Conservation (phyloP, 2,888 invertebrate species). For the Hydriomena furcata region DNA sequence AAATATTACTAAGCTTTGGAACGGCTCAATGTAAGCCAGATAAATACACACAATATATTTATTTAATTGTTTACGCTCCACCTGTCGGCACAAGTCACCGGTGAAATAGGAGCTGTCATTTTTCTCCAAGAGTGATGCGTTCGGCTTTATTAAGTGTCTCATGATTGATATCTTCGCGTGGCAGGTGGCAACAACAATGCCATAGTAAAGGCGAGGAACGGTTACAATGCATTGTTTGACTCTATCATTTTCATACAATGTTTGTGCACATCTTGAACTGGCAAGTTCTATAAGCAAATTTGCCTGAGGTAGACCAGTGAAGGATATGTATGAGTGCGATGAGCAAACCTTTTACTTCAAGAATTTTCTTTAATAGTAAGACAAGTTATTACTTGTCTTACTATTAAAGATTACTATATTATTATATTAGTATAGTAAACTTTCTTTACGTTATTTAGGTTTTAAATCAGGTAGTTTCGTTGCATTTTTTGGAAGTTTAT, state of each 20-base stretch:
- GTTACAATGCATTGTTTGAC: slow-evolving; percentile 19
- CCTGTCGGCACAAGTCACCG: slow-evolving; percentile 27
- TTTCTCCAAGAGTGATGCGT: slow-evolving; percentile 41
- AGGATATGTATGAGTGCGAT: too few relatives aligned
- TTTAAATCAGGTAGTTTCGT: too few relatives aligned
- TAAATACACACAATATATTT: slow-evolving; percentile 26
- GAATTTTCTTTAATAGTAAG: too few relatives aligned
- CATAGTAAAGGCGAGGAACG: slow-evolving; percentile 29
- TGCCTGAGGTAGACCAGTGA: too few relatives aligned
- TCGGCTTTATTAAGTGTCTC: slow-evolving; percentile 74
- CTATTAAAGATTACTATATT: too few relatives aligned
- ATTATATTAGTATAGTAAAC: too few relatives aligned
- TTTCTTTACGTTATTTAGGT: too few relatives aligned
- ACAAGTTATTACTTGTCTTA: too few relatives aligned
- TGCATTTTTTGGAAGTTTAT: too few relatives aligned
- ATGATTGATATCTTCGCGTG: slow-evolving; percentile 69
- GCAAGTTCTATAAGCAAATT: too few relatives aligned
- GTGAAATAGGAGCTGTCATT: slow-evolving; percentile 35
- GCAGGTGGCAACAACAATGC: slow-evolving; percentile 54
- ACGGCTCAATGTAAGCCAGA: slow-evolving; percentile 37
- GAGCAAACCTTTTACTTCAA: too few relatives aligned
- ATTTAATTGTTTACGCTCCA: slow-evolving; percentile 27
- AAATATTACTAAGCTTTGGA: too few relatives aligned
- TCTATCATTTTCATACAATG: slow-evolving; percentile 19
- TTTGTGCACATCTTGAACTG: background rate